phyloP scores from a whole-genome alignment of 2,113 vertebrate genomes.

The Zosterops pallidus region DNA sequence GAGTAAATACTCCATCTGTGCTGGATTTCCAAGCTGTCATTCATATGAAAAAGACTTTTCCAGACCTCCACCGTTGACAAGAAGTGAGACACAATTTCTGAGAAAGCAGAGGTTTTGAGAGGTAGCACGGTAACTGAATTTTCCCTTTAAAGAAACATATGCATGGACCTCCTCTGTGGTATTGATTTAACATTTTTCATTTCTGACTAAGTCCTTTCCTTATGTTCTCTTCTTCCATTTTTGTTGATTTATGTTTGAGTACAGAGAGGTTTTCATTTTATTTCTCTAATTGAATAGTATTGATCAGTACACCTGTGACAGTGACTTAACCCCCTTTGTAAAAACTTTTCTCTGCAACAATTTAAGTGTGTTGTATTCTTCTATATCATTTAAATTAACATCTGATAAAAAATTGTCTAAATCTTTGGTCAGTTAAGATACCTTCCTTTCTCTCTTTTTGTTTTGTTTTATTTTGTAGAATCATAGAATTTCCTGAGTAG shows the following conservation, averaged over 20 bases:
- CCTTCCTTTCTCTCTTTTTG: background rate
- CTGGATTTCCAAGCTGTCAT: background rate
- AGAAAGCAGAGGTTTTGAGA: background rate
- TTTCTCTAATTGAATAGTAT: background rate
- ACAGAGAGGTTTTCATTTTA: background rate
- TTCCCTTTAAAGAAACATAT: background rate
- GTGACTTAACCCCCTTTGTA: background rate
- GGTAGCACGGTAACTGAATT: accelerated
- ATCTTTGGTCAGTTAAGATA: background rate
- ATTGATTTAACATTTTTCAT: background rate
- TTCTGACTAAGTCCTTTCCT: background rate
- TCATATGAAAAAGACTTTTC: background rate
- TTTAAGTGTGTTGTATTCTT: background rate
- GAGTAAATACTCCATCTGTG: background rate
- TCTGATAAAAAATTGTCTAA: background rate
- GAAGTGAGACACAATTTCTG: background rate
- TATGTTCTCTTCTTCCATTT: background rate
- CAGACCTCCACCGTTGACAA: background rate
- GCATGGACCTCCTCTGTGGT: background rate
- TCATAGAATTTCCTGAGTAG: background rate
- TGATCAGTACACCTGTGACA: background rate
- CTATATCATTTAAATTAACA: background rate
- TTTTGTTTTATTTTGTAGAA: background rate
- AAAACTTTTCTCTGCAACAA: background rate
- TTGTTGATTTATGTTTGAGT: background rate